These are phyloP conservation scores for Dendrolimus punctatus DNA, from an alignment of 1,140 invertebrate genomes.

Conservation along the genomic window DNA sequence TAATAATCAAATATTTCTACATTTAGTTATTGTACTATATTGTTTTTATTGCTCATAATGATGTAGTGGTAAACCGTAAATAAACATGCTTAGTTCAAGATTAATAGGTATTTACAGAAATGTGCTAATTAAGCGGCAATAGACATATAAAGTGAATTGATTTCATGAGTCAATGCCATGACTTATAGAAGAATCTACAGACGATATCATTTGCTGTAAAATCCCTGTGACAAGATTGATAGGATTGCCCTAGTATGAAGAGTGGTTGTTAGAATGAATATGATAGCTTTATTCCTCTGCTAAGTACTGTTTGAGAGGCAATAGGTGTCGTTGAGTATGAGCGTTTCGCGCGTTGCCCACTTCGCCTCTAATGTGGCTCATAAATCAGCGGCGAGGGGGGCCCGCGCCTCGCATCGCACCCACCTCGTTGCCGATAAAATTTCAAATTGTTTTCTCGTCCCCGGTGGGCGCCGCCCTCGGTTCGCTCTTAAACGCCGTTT, in stretches of 20 bases:
- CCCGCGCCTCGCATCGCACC: slow-evolving; percentile 21
- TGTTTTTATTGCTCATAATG: too few species aligned
- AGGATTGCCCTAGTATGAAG: background rate
- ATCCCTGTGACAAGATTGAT: too few species aligned
- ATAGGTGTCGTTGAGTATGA: slow-evolving; percentile 26
- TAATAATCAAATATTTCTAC: too few species aligned
- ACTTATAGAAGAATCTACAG: too few species aligned
- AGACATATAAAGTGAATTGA: too few species aligned
- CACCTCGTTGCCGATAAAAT: slow-evolving; percentile 60
- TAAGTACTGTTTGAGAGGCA: slow-evolving; percentile 13
- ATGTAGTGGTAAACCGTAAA: too few species aligned
- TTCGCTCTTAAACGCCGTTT: slow-evolving; percentile 69
- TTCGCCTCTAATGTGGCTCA: slow-evolving; percentile 49
- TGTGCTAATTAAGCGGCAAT: too few species aligned
- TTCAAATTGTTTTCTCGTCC: slow-evolving; percentile 68
- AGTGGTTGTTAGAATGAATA: background rate
- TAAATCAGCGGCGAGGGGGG: slow-evolving; percentile 63
- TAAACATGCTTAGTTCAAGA: too few species aligned
- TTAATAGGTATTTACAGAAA: too few species aligned
- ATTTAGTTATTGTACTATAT: too few species aligned
- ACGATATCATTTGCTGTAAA: too few species aligned
- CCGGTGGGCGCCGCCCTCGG: slow-evolving; percentile 60
- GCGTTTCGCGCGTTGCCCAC: slow-evolving; percentile 46
- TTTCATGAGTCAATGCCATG: too few species aligned
- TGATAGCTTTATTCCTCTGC: background rate